These are phyloP conservation scores for Lamprotornis superbus DNA, from an alignment of 2,113 vertebrate genomes.

Conservation along the genomic window DNA sequence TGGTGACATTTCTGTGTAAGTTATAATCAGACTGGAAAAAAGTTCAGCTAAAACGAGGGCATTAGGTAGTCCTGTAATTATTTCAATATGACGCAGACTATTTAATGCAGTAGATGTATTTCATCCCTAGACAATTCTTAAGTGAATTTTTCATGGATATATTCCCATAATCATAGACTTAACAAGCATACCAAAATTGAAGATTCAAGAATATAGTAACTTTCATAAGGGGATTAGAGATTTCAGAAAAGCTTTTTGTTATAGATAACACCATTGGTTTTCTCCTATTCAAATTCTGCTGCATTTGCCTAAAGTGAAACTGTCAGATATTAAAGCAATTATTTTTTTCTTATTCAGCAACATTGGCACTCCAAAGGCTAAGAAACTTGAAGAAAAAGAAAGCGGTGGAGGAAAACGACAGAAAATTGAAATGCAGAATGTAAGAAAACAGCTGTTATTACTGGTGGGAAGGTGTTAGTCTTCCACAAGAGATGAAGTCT, in stretches of 20 bases:
- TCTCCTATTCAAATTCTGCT: neutral
- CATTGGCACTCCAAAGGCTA: neutral
- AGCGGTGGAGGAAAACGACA: fast-evolving
- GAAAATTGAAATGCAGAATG: neutral
- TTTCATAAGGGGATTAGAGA: neutral
- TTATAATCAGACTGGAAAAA: neutral
- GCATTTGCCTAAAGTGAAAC: neutral
- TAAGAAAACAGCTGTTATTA: neutral
- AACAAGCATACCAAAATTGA: neutral
- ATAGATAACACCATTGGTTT: neutral
- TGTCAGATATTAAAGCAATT: neutral
- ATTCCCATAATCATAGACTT: neutral
- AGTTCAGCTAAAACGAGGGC: neutral
- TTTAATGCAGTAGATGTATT: neutral
- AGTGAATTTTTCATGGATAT: slow-evolving; percentile 33
- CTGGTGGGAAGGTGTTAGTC: neutral
- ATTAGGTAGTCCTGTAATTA: slow-evolving; percentile 1
- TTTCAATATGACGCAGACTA: neutral
- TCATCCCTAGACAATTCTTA: neutral
- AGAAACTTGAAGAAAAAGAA: neutral
- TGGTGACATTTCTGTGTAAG: neutral
- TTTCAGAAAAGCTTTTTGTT: neutral
- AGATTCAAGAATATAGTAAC: neutral
- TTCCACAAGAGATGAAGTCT: neutral
- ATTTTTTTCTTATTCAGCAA: neutral